Evolutionary conservation across 2,797 vertebrate species (phyloP).

Genomic region (Cygnus olor): DNA sequence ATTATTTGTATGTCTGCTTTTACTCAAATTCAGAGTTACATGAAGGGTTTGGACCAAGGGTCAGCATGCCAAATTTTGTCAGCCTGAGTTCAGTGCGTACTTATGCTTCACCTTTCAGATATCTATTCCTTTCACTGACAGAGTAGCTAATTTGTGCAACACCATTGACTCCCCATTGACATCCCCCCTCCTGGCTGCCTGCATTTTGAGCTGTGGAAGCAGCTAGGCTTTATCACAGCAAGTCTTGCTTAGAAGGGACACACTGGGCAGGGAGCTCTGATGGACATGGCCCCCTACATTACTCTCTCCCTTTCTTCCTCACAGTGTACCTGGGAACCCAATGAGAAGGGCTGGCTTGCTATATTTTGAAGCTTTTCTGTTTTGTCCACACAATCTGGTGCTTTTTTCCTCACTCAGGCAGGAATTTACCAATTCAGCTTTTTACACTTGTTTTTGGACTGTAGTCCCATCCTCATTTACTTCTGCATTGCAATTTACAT

Average conservation of each 20-base stretch:
- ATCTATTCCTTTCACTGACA: not conserved
- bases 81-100: not conserved
- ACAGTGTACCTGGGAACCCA: not conserved
- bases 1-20: not conserved
- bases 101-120: not conserved
- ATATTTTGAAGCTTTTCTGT: not conserved
- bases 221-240: not conserved
- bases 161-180: not conserved
- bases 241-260: not conserved
- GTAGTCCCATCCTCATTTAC: not conserved
- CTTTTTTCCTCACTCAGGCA: not conserved
- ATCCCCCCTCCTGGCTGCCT: not conserved
- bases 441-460: not conserved
- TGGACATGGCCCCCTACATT: not conserved
- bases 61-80: not conserved
- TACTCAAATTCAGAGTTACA: not conserved
- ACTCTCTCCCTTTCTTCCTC: not conserved
- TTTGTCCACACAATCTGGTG: not conserved
- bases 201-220: not conserved
- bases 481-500: conserved; percentile 27
- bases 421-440: not conserved
- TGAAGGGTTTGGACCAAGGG: not conserved
- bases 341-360: not conserved
- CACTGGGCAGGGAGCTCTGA: not conserved
- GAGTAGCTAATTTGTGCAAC: not conserved